phyloP scores from a whole-genome alignment of 2,797 vertebrate genomes.

The Galaxias olidus region DNA sequence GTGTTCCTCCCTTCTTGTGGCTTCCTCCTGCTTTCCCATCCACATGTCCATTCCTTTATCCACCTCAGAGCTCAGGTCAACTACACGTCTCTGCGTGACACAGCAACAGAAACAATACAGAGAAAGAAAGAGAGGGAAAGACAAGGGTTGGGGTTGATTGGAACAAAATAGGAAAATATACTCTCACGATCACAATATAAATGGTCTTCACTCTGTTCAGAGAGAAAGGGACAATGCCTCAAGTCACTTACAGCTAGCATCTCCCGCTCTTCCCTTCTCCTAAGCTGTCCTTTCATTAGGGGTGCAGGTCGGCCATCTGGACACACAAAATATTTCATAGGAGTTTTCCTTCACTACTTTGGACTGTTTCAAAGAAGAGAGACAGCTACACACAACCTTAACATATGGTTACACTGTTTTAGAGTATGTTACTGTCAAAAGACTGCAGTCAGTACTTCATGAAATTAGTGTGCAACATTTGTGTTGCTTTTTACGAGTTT shows the following conservation, averaged over 20 bases:
- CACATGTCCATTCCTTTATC: constrained; percentile 69
- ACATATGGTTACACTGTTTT: no score
- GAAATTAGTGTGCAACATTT: no score
- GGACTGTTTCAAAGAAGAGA: background rate
- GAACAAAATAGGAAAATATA: background rate
- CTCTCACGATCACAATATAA: background rate
- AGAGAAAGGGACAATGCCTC: background rate
- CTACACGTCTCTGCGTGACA: constrained; percentile 68
- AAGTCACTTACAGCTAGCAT: constrained; percentile 75
- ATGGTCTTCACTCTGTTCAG: background rate
- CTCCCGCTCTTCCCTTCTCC: constrained; percentile 74
- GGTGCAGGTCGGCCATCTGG: constrained; percentile 85
- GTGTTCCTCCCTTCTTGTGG: constrained; percentile 47
- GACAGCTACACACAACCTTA: background rate
- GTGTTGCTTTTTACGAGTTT: no score
- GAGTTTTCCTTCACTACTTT: background rate
- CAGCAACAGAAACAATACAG: background rate
- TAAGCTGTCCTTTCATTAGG: constrained; percentile 79
- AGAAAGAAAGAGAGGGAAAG: background rate
- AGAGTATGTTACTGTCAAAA: background rate
- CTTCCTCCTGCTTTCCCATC: constrained; percentile 48
- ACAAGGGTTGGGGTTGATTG: background rate
- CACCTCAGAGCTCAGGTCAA: constrained; percentile 71
- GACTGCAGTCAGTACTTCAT: background rate
- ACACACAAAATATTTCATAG: background rate